A percentile compares a stretch with the other conserved stretches of the same genome.
Conservation (phyloP, 2,888 invertebrate genomes). For the Hirtodrosophila confusa region DNA sequence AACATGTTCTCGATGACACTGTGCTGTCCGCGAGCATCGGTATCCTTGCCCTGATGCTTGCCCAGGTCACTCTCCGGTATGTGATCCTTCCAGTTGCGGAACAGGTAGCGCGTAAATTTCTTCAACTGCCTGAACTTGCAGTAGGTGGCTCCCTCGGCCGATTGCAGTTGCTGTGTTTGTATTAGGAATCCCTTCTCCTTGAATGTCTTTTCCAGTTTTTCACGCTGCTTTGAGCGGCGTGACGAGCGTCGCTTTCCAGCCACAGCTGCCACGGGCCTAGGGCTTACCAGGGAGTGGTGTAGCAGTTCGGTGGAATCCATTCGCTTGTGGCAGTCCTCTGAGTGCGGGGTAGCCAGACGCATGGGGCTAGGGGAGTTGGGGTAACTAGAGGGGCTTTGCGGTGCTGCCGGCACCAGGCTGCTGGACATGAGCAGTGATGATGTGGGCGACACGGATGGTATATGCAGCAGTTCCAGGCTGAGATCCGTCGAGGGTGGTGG, state of each 20-base stretch:
- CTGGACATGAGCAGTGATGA: conserved; percentile 64
- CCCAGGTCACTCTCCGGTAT: conserved; percentile 86
- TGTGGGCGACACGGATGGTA: conserved; percentile 82
- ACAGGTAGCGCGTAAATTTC: conserved; percentile 95
- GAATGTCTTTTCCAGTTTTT: conserved; percentile 95
- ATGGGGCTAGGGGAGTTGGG: conserved; percentile 52
- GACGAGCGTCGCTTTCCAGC: conserved; percentile 89
- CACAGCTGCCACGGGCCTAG: conserved; percentile 12
- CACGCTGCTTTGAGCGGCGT: conserved; percentile 92
- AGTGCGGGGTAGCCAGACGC: conserved; percentile 14
- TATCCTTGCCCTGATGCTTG: conserved; percentile 41
- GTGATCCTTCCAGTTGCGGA: conserved; percentile 97
- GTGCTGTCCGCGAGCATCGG: conserved; percentile 22
- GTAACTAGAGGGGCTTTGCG: conserved; percentile 58
- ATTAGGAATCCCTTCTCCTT: conserved; percentile 96
- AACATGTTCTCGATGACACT: conserved; percentile 53
- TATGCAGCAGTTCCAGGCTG: conserved; percentile 82
- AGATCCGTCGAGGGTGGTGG: conserved; percentile 82
- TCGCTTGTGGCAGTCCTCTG: conserved; percentile 39
- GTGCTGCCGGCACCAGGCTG: conserved; percentile 56
- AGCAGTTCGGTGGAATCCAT: conserved; percentile 18
- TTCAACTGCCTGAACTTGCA: conserved; percentile 95
- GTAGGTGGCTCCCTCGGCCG: conserved; percentile 96
- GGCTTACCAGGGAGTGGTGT: conserved; percentile 16
- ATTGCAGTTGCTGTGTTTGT: conserved; percentile 96